Evolutionary conservation across 2,797 vertebrate genomes (phyloP).

Genomic region (Valencia hispanica): DNA sequence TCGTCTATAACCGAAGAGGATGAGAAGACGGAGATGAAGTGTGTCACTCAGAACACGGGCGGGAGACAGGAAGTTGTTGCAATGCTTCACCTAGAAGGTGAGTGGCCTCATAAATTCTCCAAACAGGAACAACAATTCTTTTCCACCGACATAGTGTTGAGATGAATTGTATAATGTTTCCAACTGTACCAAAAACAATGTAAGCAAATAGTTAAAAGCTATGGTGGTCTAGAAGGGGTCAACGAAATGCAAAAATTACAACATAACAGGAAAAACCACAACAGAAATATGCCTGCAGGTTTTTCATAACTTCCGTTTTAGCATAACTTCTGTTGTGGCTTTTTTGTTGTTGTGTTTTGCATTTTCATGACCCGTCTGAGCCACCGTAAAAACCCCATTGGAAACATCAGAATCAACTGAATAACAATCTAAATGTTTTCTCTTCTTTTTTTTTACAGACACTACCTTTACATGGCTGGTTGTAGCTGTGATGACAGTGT

Average conservation of each 20-base stretch:
- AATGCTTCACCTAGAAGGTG: constrained; percentile 85
- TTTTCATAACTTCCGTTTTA: background rate
- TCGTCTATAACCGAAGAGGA: constrained; percentile 81
- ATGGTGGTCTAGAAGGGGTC: background rate
- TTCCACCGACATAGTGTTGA: background rate
- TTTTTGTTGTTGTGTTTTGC: background rate
- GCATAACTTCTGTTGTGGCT: background rate
- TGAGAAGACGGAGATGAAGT: constrained; percentile 81
- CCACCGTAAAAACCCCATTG: background rate
- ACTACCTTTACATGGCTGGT: constrained; percentile 64
- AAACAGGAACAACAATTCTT: background rate
- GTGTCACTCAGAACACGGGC: constrained; percentile 77
- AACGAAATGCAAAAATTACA: background rate
- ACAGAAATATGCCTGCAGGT: background rate
- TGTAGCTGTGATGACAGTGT: constrained; percentile 36
- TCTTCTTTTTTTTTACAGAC: constrained; percentile 52
- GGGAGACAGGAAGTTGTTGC: constrained; percentile 72
- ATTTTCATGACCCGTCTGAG: background rate
- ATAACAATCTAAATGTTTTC: background rate
- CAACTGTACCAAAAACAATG: background rate
- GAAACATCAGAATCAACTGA: background rate
- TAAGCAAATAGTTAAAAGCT: no score
- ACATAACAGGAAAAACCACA: background rate
- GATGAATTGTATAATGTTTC: background rate
- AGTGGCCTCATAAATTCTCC: constrained; percentile 7